Conservation (phyloP, 2,113 vertebrate genomes). For the Seriola aureovittata region DNA sequence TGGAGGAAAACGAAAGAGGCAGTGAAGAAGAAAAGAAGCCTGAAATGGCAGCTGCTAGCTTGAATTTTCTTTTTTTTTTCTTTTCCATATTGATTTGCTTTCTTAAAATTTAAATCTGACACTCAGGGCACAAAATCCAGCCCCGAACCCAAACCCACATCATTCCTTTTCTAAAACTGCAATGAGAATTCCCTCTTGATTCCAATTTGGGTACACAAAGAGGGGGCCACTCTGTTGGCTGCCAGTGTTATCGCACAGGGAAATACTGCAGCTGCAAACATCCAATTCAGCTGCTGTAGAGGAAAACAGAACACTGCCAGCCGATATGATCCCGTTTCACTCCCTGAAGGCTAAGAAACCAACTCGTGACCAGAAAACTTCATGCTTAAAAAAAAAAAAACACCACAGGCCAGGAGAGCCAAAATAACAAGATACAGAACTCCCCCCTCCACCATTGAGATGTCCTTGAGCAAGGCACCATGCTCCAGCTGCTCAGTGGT, state of each 20-base stretch:
- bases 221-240: neutral
- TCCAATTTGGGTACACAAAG: neutral
- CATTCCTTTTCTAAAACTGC: neutral
- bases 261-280: neutral
- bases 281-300: neutral
- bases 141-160: constrained; percentile 26
- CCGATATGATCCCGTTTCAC: too few relatives aligned
- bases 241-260: neutral
- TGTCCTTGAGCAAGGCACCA: neutral
- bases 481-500: neutral
- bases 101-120: constrained; percentile 8
- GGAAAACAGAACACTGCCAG: neutral
- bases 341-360: too few relatives aligned
- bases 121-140: neutral
- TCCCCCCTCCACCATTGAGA: too few relatives aligned
- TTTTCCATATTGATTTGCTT: neutral
- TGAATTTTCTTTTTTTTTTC: neutral
- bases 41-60: constrained; percentile 11
- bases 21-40: neutral
- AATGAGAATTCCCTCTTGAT: neutral
- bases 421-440: too few relatives aligned
- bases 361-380: too few relatives aligned
- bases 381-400: too few relatives aligned
- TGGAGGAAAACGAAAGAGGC: neutral
- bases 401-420: too few relatives aligned